Conservation (phyloP, 2,113 vertebrate species). For the Cygnus buccinator region DNA sequence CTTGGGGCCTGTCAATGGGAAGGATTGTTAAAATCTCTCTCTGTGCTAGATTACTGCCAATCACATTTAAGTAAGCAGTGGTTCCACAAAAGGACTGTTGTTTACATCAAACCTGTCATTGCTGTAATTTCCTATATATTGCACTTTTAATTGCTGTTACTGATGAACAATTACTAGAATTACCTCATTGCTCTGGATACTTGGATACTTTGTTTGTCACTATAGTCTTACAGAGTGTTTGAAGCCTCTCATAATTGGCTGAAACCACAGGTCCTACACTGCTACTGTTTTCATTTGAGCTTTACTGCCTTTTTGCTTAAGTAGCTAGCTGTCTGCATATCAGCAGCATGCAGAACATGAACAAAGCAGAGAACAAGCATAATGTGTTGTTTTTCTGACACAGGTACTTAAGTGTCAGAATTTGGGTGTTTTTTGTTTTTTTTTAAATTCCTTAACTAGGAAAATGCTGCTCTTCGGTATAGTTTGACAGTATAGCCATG, state of each 20-base stretch:
- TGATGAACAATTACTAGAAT: not conserved
- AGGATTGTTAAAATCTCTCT: not conserved
- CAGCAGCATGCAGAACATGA: accelerated
- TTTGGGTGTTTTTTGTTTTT: not conserved
- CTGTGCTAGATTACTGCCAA: not conserved
- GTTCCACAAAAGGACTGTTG: not conserved
- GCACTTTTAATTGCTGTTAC: not conserved
- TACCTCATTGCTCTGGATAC: not conserved
- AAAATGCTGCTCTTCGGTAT: not conserved
- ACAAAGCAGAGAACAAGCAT: not conserved
- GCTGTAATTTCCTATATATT: not conserved
- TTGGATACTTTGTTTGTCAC: not conserved
- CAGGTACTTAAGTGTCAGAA: not conserved
- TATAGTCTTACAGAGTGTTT: not conserved
- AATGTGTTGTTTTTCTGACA: not conserved
- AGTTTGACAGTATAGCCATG: not conserved
- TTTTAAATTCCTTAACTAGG: not conserved
- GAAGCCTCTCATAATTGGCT: not conserved
- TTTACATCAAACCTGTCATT: not conserved
- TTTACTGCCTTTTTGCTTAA: accelerated
- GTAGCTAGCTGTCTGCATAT: not conserved
- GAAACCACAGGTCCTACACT: not conserved
- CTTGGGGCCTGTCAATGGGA: not conserved
- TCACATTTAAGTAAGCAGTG: not conserved
- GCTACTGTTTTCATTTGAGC: not conserved